Evolutionary conservation across 2,797 vertebrate genomes (phyloP).

Genomic region (Echiichthys vipera): DNA sequence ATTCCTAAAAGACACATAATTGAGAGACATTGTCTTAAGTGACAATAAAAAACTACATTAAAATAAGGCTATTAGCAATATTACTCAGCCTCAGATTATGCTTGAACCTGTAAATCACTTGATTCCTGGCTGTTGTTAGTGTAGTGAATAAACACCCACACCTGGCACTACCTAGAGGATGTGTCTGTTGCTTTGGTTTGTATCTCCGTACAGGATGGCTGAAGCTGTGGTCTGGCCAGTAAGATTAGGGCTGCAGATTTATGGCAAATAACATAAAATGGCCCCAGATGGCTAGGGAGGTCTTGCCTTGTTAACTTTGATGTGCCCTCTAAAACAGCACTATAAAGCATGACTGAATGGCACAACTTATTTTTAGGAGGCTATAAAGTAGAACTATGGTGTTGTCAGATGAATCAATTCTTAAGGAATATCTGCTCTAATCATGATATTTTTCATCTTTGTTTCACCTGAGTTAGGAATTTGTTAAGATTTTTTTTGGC

Average conservation of each 20-base stretch:
- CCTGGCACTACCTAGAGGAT: neutral
- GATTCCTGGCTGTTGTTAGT: neutral
- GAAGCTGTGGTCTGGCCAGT: constrained; percentile 16
- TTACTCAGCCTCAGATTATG: neutral
- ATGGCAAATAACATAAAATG: constrained; percentile 31
- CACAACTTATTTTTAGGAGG: constrained; percentile 24
- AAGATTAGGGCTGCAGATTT: constrained; percentile 35
- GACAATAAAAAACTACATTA: neutral
- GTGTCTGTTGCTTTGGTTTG: constrained; percentile 8
- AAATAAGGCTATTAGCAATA: neutral
- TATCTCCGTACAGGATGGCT: neutral
- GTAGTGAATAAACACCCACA: neutral
- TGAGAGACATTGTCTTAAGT: constrained; percentile 3
- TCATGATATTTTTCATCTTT: neutral
- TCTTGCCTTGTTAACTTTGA: constrained; percentile 51
- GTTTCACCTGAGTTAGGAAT: neutral
- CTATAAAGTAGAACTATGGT: too few species aligned
- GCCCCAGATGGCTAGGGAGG: constrained; percentile 21
- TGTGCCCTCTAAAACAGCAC: constrained; percentile 23
- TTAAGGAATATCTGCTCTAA: neutral
- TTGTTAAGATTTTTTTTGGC: too few species aligned
- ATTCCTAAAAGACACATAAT: neutral
- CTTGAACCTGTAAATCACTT: constrained; percentile 12
- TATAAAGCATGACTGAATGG: constrained; percentile 23
- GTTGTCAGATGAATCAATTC: neutral